Evolutionary conservation across 2,888 invertebrate genomes (phyloP), one percentile per base, ranked within the genome.

Genomic region (Chaetogeoica ovagalla): DNA sequence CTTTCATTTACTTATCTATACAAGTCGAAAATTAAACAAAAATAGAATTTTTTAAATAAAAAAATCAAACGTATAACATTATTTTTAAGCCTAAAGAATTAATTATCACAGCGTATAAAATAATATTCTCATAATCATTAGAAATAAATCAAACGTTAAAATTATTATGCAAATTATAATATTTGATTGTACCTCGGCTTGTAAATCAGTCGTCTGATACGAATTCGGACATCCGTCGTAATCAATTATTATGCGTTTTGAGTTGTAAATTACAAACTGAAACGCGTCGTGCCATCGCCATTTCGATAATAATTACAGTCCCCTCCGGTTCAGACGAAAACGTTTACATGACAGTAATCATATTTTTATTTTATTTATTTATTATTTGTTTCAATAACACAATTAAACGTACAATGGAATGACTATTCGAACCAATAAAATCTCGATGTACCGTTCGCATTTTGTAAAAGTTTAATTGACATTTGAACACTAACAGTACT

Each of bases 391-490:
- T 19, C n/a, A 9, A 21, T 55, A 23, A 55, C 52, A 30, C 55
- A 43, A 9, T 71, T 23, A 15, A 60, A 19, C 23, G 48, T 23
- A 23, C 19, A 3, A 11, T 30, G 5, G 13, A 19, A 43, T 43
- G 60, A 72, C 48, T 43, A n/a, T n/a, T 11, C 8, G 13, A 43
- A 13, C 65, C 43, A 9, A 17, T 57, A 43, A 72, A 72, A 73
- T 73, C n/a, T 37, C 60, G 60, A 73, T 73, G 13, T 37, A 52
- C 30, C 62, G 37, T 63, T 52, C n/a, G 63, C 9, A 4, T 52
- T 73, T 62, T 4, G 21, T 73, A 63, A 73, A 37, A 52, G 21
- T 52, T 63, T 62, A 63, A 73, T 73, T 73, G 63, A 73, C 73
- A 52, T 73, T 73, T 63, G 21, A 73, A 73, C 72, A 52, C 48